A percentile compares a stretch with the other conserved stretches of the same genome.
These are phyloP conservation scores for Melipona bicolor DNA, from an alignment of 2,888 invertebrate genomes.

Conservation along the genomic window DNA sequence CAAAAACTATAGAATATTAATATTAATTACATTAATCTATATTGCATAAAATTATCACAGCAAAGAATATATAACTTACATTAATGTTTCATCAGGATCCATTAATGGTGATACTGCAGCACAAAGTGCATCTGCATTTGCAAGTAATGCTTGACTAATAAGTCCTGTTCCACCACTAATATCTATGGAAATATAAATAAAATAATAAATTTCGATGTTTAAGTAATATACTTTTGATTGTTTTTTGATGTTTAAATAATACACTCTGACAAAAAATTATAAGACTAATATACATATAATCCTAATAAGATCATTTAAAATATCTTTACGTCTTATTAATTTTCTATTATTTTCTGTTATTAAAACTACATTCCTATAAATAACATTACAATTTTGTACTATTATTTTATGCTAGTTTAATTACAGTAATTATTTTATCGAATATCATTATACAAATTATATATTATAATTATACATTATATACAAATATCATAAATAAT, in stretches of 20 bases:
- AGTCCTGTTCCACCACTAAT: conserved; percentile 92
- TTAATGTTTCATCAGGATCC: conserved; percentile 94
- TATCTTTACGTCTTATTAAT: background rate
- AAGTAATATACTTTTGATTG: background rate
- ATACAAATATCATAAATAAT: background rate
- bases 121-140: conserved; percentile 98
- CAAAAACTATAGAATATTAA: background rate
- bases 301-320: background rate
- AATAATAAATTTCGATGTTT: background rate
- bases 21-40: background rate
- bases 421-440: background rate
- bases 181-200: conserved; percentile 82
- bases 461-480: background rate
- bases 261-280: background rate
- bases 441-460: no score
- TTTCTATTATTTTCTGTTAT: background rate
- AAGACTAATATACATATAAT: background rate
- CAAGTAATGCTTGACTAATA: conserved; percentile 96
- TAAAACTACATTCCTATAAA: background rate
- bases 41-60: background rate
- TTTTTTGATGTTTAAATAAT: background rate
- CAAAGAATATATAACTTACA: conserved; percentile 82
- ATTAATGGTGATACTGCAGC: conserved; percentile 98
- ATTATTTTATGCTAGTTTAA: background rate
- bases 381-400: background rate